Percentiles rank a stretch among this genome's conserved stretches.
These are phyloP conservation scores for Poeciliopsis turneri DNA, from an alignment of 2,797 vertebrate species.

Conservation along the genomic window DNA sequence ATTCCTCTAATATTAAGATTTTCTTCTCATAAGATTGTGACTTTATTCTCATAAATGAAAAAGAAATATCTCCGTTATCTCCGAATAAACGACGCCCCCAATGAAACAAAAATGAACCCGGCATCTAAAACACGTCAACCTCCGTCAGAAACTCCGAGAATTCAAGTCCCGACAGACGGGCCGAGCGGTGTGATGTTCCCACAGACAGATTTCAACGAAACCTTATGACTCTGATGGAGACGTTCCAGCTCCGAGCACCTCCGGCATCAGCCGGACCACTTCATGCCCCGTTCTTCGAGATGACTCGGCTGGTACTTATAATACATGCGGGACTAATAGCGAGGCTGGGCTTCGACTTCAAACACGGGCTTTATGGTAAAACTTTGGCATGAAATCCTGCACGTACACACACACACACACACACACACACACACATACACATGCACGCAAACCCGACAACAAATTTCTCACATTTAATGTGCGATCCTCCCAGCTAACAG, in stretches of 20 bases:
- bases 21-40: no score
- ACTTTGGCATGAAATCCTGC: slow-evolving; percentile 54
- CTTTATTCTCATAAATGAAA: no score
- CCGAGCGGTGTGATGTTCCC: slow-evolving; percentile 27
- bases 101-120: neutral
- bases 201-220: slow-evolving; percentile 44
- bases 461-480: slow-evolving; percentile 78
- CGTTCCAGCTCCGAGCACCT: slow-evolving; percentile 57
- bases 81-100: neutral
- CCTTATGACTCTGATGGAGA: slow-evolving; percentile 59
- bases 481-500: slow-evolving; percentile 75
- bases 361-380: slow-evolving; percentile 79
- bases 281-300: slow-evolving; percentile 63
- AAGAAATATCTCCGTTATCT: neutral
- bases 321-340: slow-evolving; percentile 69
- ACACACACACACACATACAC: neutral
- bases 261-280: slow-evolving; percentile 62
- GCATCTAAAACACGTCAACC: neutral
- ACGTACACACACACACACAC: neutral
- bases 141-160: slow-evolving; percentile 19
- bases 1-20: no score
- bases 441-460: slow-evolving; percentile 23
- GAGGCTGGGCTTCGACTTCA: slow-evolving; percentile 77
- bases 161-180: slow-evolving; percentile 34
- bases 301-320: slow-evolving; percentile 66